Conservation (phyloP, 1,140 invertebrate species). For the Papilio glaucus region DNA sequence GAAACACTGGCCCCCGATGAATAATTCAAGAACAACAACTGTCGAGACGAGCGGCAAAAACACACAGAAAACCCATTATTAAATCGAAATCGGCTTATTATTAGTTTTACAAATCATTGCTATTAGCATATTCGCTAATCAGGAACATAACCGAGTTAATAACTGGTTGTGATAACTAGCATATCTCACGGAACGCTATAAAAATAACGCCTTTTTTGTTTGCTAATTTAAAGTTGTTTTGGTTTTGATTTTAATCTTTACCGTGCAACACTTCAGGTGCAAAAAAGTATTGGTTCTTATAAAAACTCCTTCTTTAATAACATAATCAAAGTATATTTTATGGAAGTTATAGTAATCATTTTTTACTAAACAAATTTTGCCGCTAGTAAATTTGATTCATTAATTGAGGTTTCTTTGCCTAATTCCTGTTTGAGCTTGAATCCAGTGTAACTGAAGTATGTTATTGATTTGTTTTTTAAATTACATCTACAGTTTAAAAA, state of each 20-base stretch:
- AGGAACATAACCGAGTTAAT: constrained; percentile 12
- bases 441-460: too few relatives aligned
- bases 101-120: constrained; percentile 51
- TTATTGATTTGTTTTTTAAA: too few relatives aligned
- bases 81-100: constrained; percentile 46
- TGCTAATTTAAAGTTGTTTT: background rate
- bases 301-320: constrained; percentile 16
- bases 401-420: too few relatives aligned
- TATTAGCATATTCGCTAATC: constrained; percentile 38
- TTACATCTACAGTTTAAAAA: too few relatives aligned
- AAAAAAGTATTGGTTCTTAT: constrained; percentile 23
- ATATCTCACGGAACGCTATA: constrained; percentile 28
- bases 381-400: too few relatives aligned
- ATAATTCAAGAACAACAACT: constrained; percentile 49
- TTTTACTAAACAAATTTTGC: too few relatives aligned
- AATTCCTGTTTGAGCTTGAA: too few relatives aligned
- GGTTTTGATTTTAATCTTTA: constrained; percentile 18
- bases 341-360: too few relatives aligned
- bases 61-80: constrained; percentile 45
- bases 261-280: constrained; percentile 6
- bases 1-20: constrained; percentile 35
- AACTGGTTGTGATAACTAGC: constrained; percentile 14
- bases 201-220: constrained; percentile 24
- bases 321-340: constrained; percentile 9
- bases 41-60: constrained; percentile 46